Base-by-base conservation (phyloP, 1,140 invertebrate genomes). In the Macrobrachium nipponense region DNA sequence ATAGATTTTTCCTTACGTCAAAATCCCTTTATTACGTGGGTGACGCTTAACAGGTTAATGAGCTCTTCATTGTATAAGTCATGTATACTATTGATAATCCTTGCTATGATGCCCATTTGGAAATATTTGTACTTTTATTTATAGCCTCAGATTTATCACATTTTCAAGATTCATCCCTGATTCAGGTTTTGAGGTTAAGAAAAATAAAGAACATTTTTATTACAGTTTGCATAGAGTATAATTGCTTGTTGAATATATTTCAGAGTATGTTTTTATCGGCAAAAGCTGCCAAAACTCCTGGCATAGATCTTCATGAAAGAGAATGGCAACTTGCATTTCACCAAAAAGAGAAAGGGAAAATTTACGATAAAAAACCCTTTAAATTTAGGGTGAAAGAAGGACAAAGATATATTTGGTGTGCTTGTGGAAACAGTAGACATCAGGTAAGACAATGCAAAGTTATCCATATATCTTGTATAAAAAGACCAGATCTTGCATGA, bases 401-500 rank as follows among this genome's bases (percentile, higher is more conserved):
- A 43, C 98, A 98, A 92, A 94, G 91, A n/a, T 99, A 99, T 91
- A 91, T 92, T 18, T 99, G 98, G 97, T 99, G 98, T 91, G 91
- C 95, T 5, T 99, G 98, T 92, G 98, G 98, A 6, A 94, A 94
- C 80, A 98, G 97, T 89, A 95, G 97, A 89, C 94, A 91, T 79
- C 97, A 95, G 92, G 94, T 94, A 91, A 89, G 86, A 77, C 23
- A 20, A 43, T 7, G 23, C 15, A 23, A 59, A 6, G n/a, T 15
- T 18, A 23, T 14, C 18, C 17, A 14, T 73, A 43, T n/a, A 60
- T 70, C 51, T 0, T 64, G 8, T 61, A 77, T 18, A 61, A 20
- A 27, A 20, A n/a, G n/a, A n/a, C n/a, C n/a, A n/a, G n/a, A n/a
- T n/a, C 27, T 36, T 36, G 27, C 27, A 36, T 36, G 27, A 36